Percentiles rank a stretch among this genome's conserved stretches.
Evolutionary conservation across 2,113 vertebrate genomes (phyloP).

Genomic region (Lophotis ruficrista): DNA sequence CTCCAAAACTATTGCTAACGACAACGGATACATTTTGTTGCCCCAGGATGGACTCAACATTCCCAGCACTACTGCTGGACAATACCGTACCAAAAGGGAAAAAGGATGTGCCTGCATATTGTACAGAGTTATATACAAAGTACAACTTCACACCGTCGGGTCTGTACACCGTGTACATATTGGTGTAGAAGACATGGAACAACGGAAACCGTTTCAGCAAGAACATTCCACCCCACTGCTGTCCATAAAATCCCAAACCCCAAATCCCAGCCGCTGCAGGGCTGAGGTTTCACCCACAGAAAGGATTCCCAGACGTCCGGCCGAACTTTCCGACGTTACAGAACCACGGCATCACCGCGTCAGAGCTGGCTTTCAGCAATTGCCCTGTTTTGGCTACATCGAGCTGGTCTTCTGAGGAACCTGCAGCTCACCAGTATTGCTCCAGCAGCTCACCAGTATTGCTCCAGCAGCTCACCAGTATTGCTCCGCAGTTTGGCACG

Average conservation of each 20-base stretch:
- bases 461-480: conserved; percentile 1
- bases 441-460: conserved; percentile 24
- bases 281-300: background rate
- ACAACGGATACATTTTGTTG: conserved; percentile 68
- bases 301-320: background rate
- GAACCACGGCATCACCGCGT: background rate
- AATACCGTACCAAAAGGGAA: conserved; percentile 85
- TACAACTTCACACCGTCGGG: conserved; percentile 88
- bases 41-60: conserved; percentile 52
- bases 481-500: conserved; percentile 64
- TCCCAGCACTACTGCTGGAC: conserved; percentile 88
- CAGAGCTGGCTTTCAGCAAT: background rate
- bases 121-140: conserved; percentile 95
- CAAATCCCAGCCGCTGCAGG: background rate
- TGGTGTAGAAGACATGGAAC: conserved; percentile 72
- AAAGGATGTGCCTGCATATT: conserved; percentile 88
- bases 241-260: background rate
- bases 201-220: conserved; percentile 58
- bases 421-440: conserved; percentile 31
- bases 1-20: conserved; percentile 75
- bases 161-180: conserved; percentile 80
- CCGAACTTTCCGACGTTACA: background rate
- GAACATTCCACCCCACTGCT: conserved; percentile 60
- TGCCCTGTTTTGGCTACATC: background rate
- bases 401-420: conserved; percentile 16